These are phyloP conservation scores for Trichogramma pretiosum DNA, from an alignment of 1,140 invertebrate genomes.

Conservation along the genomic window DNA sequence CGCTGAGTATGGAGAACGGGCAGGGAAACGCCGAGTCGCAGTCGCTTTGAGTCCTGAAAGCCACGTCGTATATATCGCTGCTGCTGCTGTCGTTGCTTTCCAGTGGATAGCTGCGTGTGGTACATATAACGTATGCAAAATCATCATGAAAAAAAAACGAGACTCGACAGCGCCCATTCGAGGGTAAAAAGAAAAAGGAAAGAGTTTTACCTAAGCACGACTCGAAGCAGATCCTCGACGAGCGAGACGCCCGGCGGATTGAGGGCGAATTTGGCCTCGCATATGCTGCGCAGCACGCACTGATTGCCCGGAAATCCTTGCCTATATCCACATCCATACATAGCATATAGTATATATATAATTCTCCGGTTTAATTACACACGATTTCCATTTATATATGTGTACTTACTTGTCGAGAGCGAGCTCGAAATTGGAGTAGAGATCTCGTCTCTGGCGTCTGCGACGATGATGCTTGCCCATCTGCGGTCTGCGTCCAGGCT, in stretches of 20 bases:
- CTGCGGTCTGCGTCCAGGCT: neutral
- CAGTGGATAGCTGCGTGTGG: neutral
- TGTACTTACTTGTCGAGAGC: slow-evolving; percentile 41
- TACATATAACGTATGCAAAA: no score
- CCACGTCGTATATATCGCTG: slow-evolving; percentile 31
- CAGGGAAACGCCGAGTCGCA: slow-evolving; percentile 35
- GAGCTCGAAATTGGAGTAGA: slow-evolving; percentile 37
- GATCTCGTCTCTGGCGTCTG: slow-evolving; percentile 36
- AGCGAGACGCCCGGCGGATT: slow-evolving; percentile 53
- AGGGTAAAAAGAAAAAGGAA: no score
- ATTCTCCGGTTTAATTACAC: no score
- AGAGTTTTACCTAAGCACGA: slow-evolving; percentile 58
- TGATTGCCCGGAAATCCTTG: slow-evolving; percentile 55
- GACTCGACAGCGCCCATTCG: no score
- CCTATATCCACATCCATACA: slow-evolving; percentile 36
- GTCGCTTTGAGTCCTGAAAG: slow-evolving; percentile 25
- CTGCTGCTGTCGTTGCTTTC: neutral
- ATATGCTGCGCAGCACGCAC: slow-evolving; percentile 59
- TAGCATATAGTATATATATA: no score
- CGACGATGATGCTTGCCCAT: neutral
- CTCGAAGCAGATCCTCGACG: slow-evolving; percentile 56
- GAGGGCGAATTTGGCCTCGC: slow-evolving; percentile 53
- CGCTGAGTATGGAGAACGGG: slow-evolving; percentile 38
- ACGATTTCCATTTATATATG: no score
- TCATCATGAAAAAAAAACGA: no score